A percentile compares a stretch with the other conserved stretches of the same genome.
phyloP scores from a whole-genome alignment of 2,888 invertebrate species.

The Stratiomys singularior region DNA sequence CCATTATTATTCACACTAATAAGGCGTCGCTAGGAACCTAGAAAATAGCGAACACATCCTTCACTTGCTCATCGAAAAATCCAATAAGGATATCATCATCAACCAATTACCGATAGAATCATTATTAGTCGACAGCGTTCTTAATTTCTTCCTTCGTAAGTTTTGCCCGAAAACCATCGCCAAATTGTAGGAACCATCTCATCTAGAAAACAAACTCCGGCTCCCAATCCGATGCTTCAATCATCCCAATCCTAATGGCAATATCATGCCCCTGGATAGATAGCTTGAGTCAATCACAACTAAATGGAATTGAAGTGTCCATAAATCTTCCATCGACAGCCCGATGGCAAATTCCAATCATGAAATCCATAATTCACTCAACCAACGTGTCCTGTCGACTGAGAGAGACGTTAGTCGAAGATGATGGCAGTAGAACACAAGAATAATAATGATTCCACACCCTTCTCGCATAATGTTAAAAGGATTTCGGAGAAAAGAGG shows the following conservation, averaged over 20 bases:
- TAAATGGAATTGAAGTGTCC: conserved; percentile 27
- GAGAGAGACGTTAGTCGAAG: not conserved
- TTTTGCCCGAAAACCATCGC: not conserved
- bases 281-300: conserved; percentile 26
- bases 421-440: not conserved
- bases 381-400: not conserved
- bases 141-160: not conserved
- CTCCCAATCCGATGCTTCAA: too few species aligned
- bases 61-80: too few species aligned
- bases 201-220: not conserved
- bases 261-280: conserved; percentile 16
- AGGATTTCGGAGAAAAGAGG: not conserved
- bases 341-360: not conserved
- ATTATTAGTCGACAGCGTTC: not conserved
- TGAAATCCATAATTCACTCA: conserved; percentile 26
- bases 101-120: not conserved
- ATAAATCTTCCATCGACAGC: conserved; percentile 23
- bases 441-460: not conserved
- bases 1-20: too few species aligned
- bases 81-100: conserved; percentile 1
- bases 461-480: not conserved
- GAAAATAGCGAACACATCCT: too few species aligned
- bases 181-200: not conserved
- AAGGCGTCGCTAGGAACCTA: too few species aligned
- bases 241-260: not conserved